Percentiles rank a stretch among this genome's conserved stretches.
Conservation (phyloP, 2,113 vertebrate genomes). For the Indicator maculatus region DNA sequence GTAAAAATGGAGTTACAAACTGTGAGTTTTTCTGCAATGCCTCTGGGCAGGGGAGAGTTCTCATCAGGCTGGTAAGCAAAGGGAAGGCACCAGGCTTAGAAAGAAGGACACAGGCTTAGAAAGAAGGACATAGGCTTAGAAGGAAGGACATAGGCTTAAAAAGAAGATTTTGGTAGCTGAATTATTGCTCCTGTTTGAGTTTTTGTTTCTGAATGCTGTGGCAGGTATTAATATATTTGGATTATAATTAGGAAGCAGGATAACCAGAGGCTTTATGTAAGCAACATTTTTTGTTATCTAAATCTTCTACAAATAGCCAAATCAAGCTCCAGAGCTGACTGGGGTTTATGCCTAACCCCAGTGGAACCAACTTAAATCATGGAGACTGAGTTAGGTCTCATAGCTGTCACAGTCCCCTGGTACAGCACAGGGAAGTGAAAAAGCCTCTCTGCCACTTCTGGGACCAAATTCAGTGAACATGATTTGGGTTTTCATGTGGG, state of each 20-base stretch:
- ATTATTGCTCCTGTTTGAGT: not conserved
- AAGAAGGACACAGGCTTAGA: not conserved
- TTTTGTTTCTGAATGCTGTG: not conserved
- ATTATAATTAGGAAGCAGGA: not conserved
- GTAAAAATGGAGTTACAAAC: not conserved
- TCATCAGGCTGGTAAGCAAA: not conserved
- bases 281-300: not conserved
- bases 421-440: not conserved
- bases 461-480: not conserved
- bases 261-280: not conserved
- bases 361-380: not conserved
- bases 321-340: not conserved
- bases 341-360: too few species aligned
- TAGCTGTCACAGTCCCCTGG: not conserved
- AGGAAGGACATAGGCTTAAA: too few species aligned
- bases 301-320: not conserved
- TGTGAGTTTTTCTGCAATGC: rapidly evolving
- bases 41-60: not conserved
- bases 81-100: not conserved
- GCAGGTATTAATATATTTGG: not conserved
- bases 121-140: too few species aligned
- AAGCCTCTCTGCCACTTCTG: not conserved
- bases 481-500: not conserved
- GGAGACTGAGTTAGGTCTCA: not conserved
- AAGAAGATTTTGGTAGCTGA: not conserved